Base-by-base conservation (phyloP, 2,888 invertebrate genomes). In the Lasioglossum villosulum region DNA sequence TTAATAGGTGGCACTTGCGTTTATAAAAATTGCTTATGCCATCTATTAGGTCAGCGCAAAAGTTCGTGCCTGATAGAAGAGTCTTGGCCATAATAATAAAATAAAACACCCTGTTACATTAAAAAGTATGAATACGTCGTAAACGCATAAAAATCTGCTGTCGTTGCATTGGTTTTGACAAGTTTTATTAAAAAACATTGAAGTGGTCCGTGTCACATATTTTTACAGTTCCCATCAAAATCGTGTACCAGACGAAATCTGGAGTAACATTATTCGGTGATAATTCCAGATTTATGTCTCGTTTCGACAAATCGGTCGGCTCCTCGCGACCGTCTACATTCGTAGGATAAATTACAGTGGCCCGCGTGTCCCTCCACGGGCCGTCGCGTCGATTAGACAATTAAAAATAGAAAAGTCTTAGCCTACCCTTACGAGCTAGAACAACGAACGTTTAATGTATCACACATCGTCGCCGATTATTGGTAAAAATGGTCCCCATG, bases 391-490 rank as follows among this genome's bases (percentile, higher is more conserved):
- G 4, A 23, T 72, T 23, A 52, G 16, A 39, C 74, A 66, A 66
- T 77, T 76, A 76, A 39, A 75, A 72, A 59, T 84, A 82, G 68
- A 75, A 72, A 72, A 63, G 48, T 19, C 45, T 34, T 39, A 75
- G 10, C n/a, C 75, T 84, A 86, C 34, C 66, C 80, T 76, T 85
- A 87, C 4, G 23, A 68, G 14, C 77, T 81, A 86, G 27, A 42
- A 71, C 27, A 48, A 71, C 39, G 70, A 71, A 77, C n/a, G 56
- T 80, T 83, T 56, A 66, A 66, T 34, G 80, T 83, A 83, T 87
- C 85, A 84, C 75, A 84, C 75, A 84, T 75, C 68, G 52, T 48
- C 56, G 71, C 59, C 72, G 72, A 82, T 80, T 76, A 70, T 56
- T 68, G 68, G 66, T 42, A 30, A 42, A 81, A 80, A 71, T 73